These are phyloP conservation scores for Cotesia typhae DNA, from an alignment of 1,140 invertebrate species.

Conservation along the genomic window DNA sequence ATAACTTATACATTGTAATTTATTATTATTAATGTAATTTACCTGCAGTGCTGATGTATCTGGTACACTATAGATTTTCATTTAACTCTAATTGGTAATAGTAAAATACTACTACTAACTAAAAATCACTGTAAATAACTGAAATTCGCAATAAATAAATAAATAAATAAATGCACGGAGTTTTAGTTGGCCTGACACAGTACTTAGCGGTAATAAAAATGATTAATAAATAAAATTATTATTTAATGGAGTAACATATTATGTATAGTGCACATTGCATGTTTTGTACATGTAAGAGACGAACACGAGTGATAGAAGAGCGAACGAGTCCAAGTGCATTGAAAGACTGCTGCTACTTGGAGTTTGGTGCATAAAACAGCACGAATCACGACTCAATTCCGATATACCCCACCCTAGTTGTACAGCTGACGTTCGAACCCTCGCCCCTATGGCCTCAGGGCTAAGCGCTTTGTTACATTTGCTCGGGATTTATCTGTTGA, in stretches of 20 bases:
- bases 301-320: slow-evolving; percentile 26
- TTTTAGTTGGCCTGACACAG: slow-evolving; percentile 34
- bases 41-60: too few relatives aligned
- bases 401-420: slow-evolving; percentile 35
- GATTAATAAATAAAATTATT: background rate
- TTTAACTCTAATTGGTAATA: background rate
- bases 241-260: too few relatives aligned
- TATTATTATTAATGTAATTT: too few relatives aligned
- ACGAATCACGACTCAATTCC: slow-evolving; percentile 38
- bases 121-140: slow-evolving; percentile 10
- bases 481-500: slow-evolving; percentile 3
- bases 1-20: too few relatives aligned
- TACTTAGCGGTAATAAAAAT: slow-evolving; percentile 18
- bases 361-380: too few relatives aligned
- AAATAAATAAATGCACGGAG: too few relatives aligned
- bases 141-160: too few relatives aligned
- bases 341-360: slow-evolving; percentile 47
- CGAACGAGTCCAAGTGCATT: slow-evolving; percentile 52
- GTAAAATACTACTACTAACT: background rate
- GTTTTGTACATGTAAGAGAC: background rate
- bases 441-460: slow-evolving; percentile 18
- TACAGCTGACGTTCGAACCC: background rate
- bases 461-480: slow-evolving; percentile 33
- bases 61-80: too few relatives aligned
- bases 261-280: too few relatives aligned